These are phyloP conservation scores for Calephelis nemesis DNA, from an alignment of 1,140 invertebrate species.

Conservation along the genomic window DNA sequence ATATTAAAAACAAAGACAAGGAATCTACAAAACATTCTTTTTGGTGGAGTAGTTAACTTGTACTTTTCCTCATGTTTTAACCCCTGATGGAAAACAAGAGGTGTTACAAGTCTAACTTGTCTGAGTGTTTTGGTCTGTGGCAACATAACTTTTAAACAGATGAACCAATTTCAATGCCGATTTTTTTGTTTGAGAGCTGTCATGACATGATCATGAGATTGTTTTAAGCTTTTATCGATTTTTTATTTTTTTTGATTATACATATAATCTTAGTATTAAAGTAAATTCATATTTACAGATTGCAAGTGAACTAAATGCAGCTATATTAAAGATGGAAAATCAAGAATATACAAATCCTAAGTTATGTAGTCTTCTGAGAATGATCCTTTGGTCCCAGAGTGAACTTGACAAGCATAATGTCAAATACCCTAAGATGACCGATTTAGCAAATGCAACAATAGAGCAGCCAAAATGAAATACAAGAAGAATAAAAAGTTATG, in stretches of 20 bases:
- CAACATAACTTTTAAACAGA: too few species aligned
- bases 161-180: too few species aligned
- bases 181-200: not conserved
- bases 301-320: conserved; percentile 97
- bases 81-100: too few species aligned
- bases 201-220: too few species aligned
- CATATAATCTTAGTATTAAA: not conserved
- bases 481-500: not conserved
- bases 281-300: conserved; percentile 83
- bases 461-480: conserved; percentile 84
- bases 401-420: conserved; percentile 96
- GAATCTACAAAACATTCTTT: too few species aligned
- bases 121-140: too few species aligned
- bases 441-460: conserved; percentile 89
- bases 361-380: conserved; percentile 93
- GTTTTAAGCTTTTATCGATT: too few species aligned
- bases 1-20: not conserved
- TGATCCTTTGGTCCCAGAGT: conserved; percentile 97
- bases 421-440: conserved; percentile 95
- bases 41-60: not conserved
- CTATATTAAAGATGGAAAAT: conserved; percentile 95
- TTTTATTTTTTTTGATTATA: too few species aligned
- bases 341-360: conserved; percentile 93
- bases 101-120: too few species aligned
- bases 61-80: not conserved